These are phyloP conservation scores for Luffia ferchaultella DNA, from an alignment of 2,888 invertebrate species.

Conservation along the genomic window DNA sequence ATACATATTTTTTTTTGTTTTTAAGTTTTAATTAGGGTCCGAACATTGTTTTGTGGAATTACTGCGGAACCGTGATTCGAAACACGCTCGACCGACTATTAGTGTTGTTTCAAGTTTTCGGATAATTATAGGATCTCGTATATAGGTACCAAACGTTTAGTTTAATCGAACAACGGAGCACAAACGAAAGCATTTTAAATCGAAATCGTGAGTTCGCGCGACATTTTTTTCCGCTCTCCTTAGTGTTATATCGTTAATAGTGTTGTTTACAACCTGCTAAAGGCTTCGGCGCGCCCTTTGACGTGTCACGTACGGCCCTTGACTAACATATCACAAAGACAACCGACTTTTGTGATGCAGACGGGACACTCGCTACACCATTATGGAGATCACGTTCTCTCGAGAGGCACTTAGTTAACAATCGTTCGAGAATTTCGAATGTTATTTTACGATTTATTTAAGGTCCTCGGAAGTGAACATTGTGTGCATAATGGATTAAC, in stretches of 20 bases:
- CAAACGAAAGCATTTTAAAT: background rate
- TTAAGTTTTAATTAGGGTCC: too few species aligned
- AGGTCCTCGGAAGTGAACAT: background rate
- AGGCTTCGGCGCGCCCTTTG: slow-evolving; percentile 34
- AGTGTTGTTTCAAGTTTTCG: too few species aligned
- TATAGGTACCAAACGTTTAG: slow-evolving; percentile 8
- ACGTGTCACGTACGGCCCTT: slow-evolving; percentile 40
- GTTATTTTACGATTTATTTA: background rate
- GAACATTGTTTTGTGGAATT: too few species aligned
- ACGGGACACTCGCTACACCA: slow-evolving; percentile 3
- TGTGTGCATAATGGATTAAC: slow-evolving; percentile 4
- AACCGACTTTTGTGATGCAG: slow-evolving; percentile 2
- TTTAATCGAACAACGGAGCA: slow-evolving; percentile 7
- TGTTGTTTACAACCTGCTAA: slow-evolving; percentile 54
- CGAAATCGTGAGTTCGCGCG: slow-evolving; percentile 18
- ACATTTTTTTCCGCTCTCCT: slow-evolving; percentile 38
- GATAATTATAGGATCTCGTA: too few species aligned
- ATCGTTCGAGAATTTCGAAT: background rate
- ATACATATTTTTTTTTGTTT: too few species aligned
- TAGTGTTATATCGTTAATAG: slow-evolving; percentile 44
- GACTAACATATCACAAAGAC: slow-evolving; percentile 14
- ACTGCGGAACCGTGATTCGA: too few species aligned
- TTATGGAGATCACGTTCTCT: slow-evolving; percentile 55
- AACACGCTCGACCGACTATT: too few species aligned
- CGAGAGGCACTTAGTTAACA: slow-evolving; percentile 36